Conservation (phyloP, 2,888 invertebrate genomes). For the Andricus curvator region DNA sequence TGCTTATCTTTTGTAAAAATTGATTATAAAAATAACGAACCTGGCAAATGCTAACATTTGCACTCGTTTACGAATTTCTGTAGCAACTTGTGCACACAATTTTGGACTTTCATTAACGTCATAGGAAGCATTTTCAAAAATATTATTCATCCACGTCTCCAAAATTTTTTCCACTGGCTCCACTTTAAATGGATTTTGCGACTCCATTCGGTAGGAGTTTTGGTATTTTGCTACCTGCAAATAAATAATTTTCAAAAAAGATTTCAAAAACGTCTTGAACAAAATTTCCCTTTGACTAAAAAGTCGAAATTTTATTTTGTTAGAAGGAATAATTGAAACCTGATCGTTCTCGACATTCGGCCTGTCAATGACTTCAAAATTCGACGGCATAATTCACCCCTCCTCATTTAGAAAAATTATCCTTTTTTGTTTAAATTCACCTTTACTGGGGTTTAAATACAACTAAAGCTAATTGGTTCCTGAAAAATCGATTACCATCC, state of each 20-base stretch:
- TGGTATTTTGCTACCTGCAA: conserved; percentile 78
- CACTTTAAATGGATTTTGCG: conserved; percentile 82
- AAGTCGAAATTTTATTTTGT: too few relatives aligned
- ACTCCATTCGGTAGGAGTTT: conserved; percentile 84
- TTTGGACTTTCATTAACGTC: conserved; percentile 82
- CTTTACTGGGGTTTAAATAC: not conserved
- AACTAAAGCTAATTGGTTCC: not conserved
- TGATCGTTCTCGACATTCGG: conserved; percentile 54
- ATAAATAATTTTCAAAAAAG: conserved; percentile 17
- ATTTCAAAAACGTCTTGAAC: not conserved
- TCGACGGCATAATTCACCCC: conserved; percentile 58
- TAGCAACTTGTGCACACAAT: conserved; percentile 81
- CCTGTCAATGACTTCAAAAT: conserved; percentile 57
- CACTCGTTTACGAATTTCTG: conserved; percentile 82
- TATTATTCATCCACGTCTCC: conserved; percentile 81
- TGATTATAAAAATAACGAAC: conserved; percentile 70
- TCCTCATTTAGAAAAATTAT: conserved; percentile 44
- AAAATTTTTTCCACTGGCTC: conserved; percentile 83
- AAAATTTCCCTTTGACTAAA: not conserved
- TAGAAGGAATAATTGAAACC: conserved; percentile 43
- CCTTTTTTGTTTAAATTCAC: not conserved
- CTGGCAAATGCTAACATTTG: conserved; percentile 86
- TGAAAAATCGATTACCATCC: conserved; percentile 1
- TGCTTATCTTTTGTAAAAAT: conserved; percentile 55
- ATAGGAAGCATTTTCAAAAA: conserved; percentile 81